phyloP scores from a whole-genome alignment of 2,113 vertebrate species.

The Callaeas wilsoni region DNA sequence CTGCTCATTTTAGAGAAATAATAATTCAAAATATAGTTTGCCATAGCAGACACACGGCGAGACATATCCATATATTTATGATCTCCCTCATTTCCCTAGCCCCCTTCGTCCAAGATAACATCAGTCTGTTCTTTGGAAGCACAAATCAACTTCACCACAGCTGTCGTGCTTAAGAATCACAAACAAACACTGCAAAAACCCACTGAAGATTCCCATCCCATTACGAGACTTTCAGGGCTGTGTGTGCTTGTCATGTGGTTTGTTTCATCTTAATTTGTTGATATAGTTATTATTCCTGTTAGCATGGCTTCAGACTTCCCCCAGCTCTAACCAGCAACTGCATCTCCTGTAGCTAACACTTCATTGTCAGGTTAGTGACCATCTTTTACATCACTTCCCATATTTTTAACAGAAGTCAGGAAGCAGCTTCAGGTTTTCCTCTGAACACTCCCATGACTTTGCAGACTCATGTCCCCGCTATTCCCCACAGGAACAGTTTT shows the following conservation, averaged over 20 bases:
- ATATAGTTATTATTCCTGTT: not conserved
- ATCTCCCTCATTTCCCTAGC: not conserved
- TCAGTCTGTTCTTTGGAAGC: not conserved
- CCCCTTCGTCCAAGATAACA: not conserved
- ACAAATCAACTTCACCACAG: constrained; percentile 2
- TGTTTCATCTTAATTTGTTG: constrained; percentile 9
- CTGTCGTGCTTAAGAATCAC: not conserved
- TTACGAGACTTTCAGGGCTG: not conserved
- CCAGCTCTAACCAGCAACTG: not conserved
- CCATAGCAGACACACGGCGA: fast-evolving
- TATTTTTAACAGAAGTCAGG: not conserved
- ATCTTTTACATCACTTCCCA: not conserved
- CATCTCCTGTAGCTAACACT: not conserved
- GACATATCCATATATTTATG: fast-evolving
- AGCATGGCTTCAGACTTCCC: not conserved
- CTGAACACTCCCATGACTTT: not conserved
- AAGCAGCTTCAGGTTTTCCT: not conserved
- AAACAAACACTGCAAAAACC: not conserved
- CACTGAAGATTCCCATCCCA: not conserved
- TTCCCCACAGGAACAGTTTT: not conserved
- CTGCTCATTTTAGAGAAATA: not conserved
- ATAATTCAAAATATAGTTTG: not conserved
- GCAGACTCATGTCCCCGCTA: not conserved
- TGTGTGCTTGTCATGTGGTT: not conserved
- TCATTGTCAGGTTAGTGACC: not conserved